phyloP scores from a whole-genome alignment of 2,113 vertebrate species.

The Cairina moschata region DNA sequence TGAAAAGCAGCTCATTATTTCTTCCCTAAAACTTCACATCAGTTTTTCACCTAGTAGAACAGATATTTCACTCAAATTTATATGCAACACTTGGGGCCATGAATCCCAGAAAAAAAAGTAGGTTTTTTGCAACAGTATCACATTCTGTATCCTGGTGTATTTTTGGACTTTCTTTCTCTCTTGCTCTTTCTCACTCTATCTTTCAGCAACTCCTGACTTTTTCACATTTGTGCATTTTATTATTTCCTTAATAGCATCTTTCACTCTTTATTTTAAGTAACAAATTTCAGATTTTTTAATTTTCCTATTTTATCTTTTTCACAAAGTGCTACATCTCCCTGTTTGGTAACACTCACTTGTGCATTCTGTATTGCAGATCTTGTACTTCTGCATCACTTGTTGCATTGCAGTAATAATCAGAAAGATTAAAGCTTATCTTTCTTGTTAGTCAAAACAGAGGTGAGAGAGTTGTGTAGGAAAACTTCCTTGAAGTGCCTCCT shows the following conservation, averaged over 20 bases:
- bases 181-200: neutral
- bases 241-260: neutral
- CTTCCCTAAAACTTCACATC: neutral
- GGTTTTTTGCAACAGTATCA: neutral
- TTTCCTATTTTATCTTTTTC: neutral
- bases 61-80: neutral
- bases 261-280: neutral
- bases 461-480: neutral
- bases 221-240: neutral
- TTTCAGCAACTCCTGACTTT: neutral
- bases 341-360: fast-evolving
- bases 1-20: neutral
- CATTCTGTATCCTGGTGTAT: neutral
- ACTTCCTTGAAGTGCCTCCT: neutral
- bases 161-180: neutral
- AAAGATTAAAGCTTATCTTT: neutral
- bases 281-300: neutral
- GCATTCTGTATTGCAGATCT: neutral
- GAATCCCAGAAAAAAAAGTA: neutral
- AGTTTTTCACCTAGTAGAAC: neutral
- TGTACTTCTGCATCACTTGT: neutral
- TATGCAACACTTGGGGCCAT: neutral
- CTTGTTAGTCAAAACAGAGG: neutral
- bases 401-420: neutral
- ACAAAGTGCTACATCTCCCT: neutral